A percentile compares a stretch with the other conserved stretches of the same genome.
Evolutionary conservation across 2,888 invertebrate species (phyloP).

Genomic region (Lithophane ornitopus): DNA sequence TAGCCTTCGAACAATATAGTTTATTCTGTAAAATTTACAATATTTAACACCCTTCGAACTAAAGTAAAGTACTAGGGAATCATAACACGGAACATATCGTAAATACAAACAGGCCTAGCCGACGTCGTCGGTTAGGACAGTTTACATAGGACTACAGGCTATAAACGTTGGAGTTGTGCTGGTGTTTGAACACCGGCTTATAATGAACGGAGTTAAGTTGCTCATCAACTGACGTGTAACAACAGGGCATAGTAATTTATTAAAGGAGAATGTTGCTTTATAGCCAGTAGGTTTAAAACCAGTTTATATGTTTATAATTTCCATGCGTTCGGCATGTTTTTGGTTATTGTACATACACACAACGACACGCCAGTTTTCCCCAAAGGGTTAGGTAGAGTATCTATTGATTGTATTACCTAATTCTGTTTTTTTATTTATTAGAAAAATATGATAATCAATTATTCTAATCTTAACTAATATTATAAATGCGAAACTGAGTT

Average conservation of each 20-base stretch:
- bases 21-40: no score
- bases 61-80: not conserved
- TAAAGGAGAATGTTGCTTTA: not conserved
- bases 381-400: not conserved
- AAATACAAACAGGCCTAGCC: conserved; percentile 2
- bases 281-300: no score
- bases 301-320: no score
- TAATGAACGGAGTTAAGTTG: not conserved
- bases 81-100: conserved; percentile 2
- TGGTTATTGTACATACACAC: not conserved
- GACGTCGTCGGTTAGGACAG: not conserved
- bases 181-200: not conserved
- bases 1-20: no score
- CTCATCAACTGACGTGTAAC: conserved; percentile 7
- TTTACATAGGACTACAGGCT: conserved; percentile 7
- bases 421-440: not conserved
- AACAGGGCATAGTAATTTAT: not conserved
- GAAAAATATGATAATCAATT: not conserved
- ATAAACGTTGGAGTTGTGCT: conserved; percentile 4
- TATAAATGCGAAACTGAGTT: no score
- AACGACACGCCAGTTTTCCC: not conserved
- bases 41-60: not conserved
- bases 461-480: no score
- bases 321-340: no score
- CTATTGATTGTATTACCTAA: not conserved